Evolutionary conservation across 2,888 invertebrate genomes (phyloP).

Genomic region (Chromoteleia sp.): DNA sequence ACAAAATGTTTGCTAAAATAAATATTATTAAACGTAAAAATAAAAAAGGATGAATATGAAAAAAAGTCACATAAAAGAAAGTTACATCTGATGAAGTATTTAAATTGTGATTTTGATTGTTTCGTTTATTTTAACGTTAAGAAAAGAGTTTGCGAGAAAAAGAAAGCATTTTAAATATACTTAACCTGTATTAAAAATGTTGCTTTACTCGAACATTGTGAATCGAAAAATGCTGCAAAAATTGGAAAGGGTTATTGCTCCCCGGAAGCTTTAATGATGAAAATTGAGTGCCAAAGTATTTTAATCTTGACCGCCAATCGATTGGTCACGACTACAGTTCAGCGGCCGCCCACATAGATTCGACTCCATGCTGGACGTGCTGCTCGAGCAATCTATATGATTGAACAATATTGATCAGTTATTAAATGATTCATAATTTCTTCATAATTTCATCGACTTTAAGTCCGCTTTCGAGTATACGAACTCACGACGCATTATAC

Average conservation of each 20-base stretch:
- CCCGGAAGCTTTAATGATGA: slow-evolving; percentile 66
- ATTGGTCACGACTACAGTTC: slow-evolving; percentile 78
- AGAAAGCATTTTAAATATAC: too few species aligned
- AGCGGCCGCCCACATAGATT: slow-evolving; percentile 75
- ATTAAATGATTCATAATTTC: slow-evolving; percentile 71
- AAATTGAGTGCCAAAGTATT: slow-evolving; percentile 73
- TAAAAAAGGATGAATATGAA: too few species aligned
- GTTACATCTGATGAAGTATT: too few species aligned
- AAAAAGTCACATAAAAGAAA: too few species aligned
- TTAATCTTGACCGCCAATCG: slow-evolving; percentile 77
- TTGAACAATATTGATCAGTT: slow-evolving; percentile 69
- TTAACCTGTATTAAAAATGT: background rate
- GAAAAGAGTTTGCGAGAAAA: too few species aligned
- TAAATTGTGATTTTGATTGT: too few species aligned
- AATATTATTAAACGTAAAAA: too few species aligned
- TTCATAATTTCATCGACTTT: slow-evolving; percentile 63
- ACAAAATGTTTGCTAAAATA: too few species aligned
- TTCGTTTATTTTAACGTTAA: too few species aligned
- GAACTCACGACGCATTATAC: slow-evolving; percentile 24
- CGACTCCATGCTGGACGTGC: slow-evolving; percentile 62
- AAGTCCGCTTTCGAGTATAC: slow-evolving; percentile 25
- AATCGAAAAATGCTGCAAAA: slow-evolving; percentile 15
- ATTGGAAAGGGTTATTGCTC: slow-evolving; percentile 63
- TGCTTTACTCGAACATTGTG: slow-evolving; percentile 23
- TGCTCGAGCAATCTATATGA: slow-evolving; percentile 64